Percentiles rank a stretch among this genome's conserved stretches.
These are phyloP conservation scores for Alexandromys fortis DNA, from an alignment of 2,113 vertebrate genomes.

Conservation along the genomic window DNA sequence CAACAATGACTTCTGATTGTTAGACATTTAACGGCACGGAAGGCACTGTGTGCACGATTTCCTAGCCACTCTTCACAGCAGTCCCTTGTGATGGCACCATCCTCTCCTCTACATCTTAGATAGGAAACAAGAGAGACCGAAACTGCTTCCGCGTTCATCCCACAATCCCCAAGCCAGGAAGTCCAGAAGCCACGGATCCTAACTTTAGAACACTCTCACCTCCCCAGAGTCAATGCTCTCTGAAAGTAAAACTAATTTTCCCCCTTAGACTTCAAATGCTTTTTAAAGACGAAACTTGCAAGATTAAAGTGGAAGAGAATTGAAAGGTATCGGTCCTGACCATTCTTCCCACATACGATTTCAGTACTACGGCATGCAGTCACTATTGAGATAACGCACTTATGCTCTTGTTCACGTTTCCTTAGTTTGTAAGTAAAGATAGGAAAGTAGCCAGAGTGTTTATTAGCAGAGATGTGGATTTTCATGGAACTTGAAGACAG, in stretches of 20 bases:
- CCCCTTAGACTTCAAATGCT: background rate
- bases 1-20: background rate
- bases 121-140: background rate
- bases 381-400: background rate
- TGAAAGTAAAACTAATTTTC: constrained; percentile 20
- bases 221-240: background rate
- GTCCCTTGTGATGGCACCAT: background rate
- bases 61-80: background rate
- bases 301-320: background rate
- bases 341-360: background rate
- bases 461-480: background rate
- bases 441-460: background rate
- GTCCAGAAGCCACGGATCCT: background rate
- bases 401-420: background rate
- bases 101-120: background rate
- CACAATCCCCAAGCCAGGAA: background rate
- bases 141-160: background rate
- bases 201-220: background rate
- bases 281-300: background rate
- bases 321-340: background rate
- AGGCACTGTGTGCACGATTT: background rate
- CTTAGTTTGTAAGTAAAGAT: background rate
- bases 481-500: background rate
- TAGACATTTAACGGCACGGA: accelerated
- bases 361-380: background rate